phyloP scores from a whole-genome alignment of 2,797 vertebrate genomes.

The Macropus fuliginosus region DNA sequence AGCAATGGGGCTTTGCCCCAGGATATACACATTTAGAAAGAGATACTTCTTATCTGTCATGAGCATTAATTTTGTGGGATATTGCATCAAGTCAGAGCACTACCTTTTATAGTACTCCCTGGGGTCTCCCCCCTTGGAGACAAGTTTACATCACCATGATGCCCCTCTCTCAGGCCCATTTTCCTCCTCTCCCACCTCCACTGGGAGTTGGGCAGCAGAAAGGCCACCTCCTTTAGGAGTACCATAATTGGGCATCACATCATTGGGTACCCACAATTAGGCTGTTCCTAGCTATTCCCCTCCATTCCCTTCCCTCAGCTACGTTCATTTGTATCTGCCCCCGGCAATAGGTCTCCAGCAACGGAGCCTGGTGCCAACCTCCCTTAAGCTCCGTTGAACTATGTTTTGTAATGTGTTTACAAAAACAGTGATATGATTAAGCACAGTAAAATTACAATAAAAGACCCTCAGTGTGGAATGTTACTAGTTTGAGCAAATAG shows the following conservation, averaged over 20 bases:
- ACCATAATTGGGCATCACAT: not conserved
- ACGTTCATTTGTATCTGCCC: not conserved
- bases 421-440: conserved; percentile 49
- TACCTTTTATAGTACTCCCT: not conserved
- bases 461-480: conserved; percentile 17
- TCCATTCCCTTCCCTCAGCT: not conserved
- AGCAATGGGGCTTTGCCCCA: not conserved
- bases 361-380: not conserved
- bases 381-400: conserved; percentile 71
- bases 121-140: not conserved
- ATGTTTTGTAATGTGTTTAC: conserved; percentile 60
- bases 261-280: not conserved
- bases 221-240: not conserved
- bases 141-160: not conserved
- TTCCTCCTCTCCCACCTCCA: not conserved
- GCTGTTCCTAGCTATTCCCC: not conserved
- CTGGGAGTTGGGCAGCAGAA: not conserved
- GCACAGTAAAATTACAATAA: conserved; percentile 1
- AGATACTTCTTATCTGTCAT: not conserved
- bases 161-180: not conserved
- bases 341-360: not conserved
- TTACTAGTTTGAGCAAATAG: conserved; percentile 64
- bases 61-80: not conserved
- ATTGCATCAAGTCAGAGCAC: not conserved
- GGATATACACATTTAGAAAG: not conserved